Evolutionary conservation across 2,888 invertebrate genomes (phyloP), one percentile per base, ranked within the genome.

Genomic region (Cataglyphis livida): DNA sequence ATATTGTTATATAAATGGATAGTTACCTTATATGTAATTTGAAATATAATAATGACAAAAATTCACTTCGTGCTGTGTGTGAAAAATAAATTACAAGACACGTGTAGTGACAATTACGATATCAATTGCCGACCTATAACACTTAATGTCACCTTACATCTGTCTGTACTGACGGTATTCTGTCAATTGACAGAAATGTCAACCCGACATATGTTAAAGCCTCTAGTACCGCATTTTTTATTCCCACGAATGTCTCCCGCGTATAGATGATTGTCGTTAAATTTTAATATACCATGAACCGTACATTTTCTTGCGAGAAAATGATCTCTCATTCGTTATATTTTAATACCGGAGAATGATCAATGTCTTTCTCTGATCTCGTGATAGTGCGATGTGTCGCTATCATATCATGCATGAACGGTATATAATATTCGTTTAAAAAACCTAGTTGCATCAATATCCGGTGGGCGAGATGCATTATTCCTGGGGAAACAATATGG

Each of bases 401-500:
- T 65, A 61, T 12, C 65, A 18, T 51, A 35, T 81, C 44, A 44
- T 41, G 38, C 41, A 51, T 68, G 82, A 62, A 59, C 38, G 68
- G 82, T 25, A 18, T 82, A 18, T 82, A 51, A 84, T 71, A 61
- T n/a, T 35, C 59, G 59, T 59, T 59, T 61, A 44, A n/a, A 10
- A 32, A 35, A 15, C 21, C 82, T 38, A 32, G 38, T 66, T 73
- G 76, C 64, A 65, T 62, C 70, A 84, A 83, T 88, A 86, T 85
- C 85, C 83, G 81, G 32, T 66, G n/a, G 74, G 25, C 62, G 25
- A 78, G 59, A 82, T 81, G 81, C 82, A 51, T 75, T 61, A 82
- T 79, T 68, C 59, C 41, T 38, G 57, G 32, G 83, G 79, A 62
- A 81, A 88, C 90, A 88, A 88, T 90, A 84, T 83, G 79, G 88